Evolutionary conservation across 2,888 invertebrate genomes (phyloP), one percentile per base, ranked within the genome.

Genomic region (Ophonus ardosiacus): DNA sequence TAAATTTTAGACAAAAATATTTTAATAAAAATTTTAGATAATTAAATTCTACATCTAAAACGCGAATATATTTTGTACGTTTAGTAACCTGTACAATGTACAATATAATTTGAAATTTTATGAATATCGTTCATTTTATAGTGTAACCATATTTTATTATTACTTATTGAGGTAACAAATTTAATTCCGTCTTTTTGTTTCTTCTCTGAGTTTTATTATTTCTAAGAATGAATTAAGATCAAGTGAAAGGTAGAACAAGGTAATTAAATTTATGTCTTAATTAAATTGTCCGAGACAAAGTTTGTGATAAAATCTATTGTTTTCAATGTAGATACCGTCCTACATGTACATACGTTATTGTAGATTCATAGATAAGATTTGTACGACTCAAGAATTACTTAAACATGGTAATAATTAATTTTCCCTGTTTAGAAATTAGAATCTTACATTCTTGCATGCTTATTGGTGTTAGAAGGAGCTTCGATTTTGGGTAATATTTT

Each of bases 191-290:
- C n/a, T 68, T 40, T 38, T n/a, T 68, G n/a, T 68, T 68, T 15
- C 38, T 68, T 31, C 31, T 31, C 0, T 31, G 1, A 31, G 10
- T 68, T 68, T 68, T 68, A 68, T 24, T 38, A 31, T 68, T 68
- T 68, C 68, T 10, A n/a, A n/a, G 68, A 68, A 68, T 68, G 31
- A 68, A 68, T 68, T 68, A 38, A 68, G 38, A n/a, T 5, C 38
- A 68, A 68, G 68, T 38, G 15, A 68, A 68, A 68, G 68, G 68
- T 13, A 68, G 24, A 31, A 38, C 31, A 24, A n/a, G 38, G 15
- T 68, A 68, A 68, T 68, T 68, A 68, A 68, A 7, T 68, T 68
- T 68, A 68, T 68, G 68, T 68, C 68, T 68, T 68, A 68, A 68
- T 68, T 68, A 68, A 40, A 38, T 38, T 15, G n/a, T 68, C 31